Base-by-base conservation (phyloP, 2,797 vertebrate genomes). In the Coilia nasus region DNA sequence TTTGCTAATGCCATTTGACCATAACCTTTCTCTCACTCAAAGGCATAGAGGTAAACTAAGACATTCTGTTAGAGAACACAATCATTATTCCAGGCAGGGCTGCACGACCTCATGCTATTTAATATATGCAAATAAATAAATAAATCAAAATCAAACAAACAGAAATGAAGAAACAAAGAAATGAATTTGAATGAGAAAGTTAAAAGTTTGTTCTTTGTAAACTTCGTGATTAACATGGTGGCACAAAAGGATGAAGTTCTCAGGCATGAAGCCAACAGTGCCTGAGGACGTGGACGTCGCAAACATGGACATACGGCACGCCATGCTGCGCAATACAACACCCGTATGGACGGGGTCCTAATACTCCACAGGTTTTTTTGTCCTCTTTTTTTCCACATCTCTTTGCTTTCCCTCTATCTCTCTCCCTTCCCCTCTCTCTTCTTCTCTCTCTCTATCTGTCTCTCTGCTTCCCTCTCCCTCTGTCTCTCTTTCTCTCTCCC, bases 401-500 rank as follows among this genome's bases (percentile, higher is more conserved):
- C 50, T 54, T 3, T 54, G 50, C 50, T 54, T 54, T 54, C 9
- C 35, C 35, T 41, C 35, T 41, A 41, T 41, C 35, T 41, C 35
- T 41, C 35, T 41, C 11, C 28, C 28, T 31, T 25, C 6, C 28
- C 3, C 28, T 71, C 2, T 31, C 3, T 67, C 5, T 64, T 6
- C 10, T 9, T 64, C n/a, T 25, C 23, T 23, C 21, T 60, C 59
- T 60, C n/a, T 59, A 17, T 59, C 19, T 21, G 3, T 21, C 57
- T 6, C 17, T 6, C 57, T 6, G n/a, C 2, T 11, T 64, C 60
- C 9, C 23, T 14, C n/a, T 25, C 25, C 31, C 17, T 41, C 31
- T 44, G 17, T 41, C 87, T 86, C 90, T 82, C 88, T 80, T 86
- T 35, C 91, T 81, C 46, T 10, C 28, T 80, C 46, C 17, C 50